A percentile compares a stretch with the other conserved stretches of the same genome.
Conservation (phyloP, 1,140 invertebrate species). For the Sitobion miscanthi region DNA sequence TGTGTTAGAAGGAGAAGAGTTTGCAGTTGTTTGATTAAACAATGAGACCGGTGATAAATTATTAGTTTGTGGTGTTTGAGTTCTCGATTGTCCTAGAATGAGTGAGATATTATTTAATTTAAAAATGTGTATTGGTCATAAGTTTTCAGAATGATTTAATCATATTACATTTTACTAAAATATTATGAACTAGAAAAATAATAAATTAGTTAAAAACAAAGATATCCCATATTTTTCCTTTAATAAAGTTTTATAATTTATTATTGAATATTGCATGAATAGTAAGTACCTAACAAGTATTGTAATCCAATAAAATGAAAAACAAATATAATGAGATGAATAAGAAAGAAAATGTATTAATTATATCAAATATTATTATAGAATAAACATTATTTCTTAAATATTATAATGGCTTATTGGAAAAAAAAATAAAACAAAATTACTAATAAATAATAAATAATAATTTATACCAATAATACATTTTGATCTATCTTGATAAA, state of each 20-base stretch:
- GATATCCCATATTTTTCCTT: not conserved
- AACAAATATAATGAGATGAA: not conserved
- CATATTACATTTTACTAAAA: not conserved
- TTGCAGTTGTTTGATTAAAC: constrained; percentile 18
- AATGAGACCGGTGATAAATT: constrained; percentile 23
- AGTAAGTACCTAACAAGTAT: too few species aligned
- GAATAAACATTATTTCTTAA: not conserved
- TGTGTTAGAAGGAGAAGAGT: constrained; percentile 32
- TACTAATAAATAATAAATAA: not conserved
- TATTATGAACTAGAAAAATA: not conserved
- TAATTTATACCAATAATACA: not conserved
- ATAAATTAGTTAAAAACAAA: not conserved
- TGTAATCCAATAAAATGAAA: not conserved
- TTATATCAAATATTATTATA: not conserved
- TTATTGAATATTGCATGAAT: not conserved
- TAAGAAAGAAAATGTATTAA: not conserved
- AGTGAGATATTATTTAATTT: not conserved
- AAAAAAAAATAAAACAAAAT: not conserved
- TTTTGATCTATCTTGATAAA: not conserved
- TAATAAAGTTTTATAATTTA: not conserved
- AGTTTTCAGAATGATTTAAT: not conserved
- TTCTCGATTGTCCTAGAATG: not conserved
- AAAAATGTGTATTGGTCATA: not conserved
- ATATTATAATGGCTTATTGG: not conserved
- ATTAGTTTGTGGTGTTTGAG: constrained; percentile 13